Base-by-base conservation (phyloP, 1,140 invertebrate genomes). In the Drosophila kohkoa region DNA sequence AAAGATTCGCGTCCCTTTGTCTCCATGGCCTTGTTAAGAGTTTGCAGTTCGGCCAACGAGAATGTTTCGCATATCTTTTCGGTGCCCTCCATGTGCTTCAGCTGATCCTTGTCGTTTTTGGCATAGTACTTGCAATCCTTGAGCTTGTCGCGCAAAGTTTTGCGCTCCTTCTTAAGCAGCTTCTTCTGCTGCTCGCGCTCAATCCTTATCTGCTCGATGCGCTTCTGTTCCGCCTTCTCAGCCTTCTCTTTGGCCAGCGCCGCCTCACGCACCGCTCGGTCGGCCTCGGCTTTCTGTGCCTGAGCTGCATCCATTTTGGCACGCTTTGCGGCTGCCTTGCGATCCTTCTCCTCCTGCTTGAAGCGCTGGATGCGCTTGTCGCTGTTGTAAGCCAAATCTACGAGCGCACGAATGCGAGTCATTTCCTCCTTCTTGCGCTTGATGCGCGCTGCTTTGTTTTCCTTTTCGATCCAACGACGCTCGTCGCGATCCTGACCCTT, bases 361-460 rank as follows among this genome's bases (percentile, higher is more conserved):
- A 99, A 99, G 79, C 95, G 96, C 48, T 94, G 95, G 81, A 99
- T 98, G 76, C 99, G 94, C 1, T 98, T 98, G 94, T 99, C 99
- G 92, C 96, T 95, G 77, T 96, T 96, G 93, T 99, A 99, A 0
- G 98, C 98, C 92, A 97, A 95, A 90, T 99, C 98, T 3, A 99
- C 98, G 30, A 99, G 92, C 20, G 94, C 94, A 20, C 98, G 94
- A 82, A 99, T 97, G 77, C 99, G 94, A 0, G 95, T 93, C 96
- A 98, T 98, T 94, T 99, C 99, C 93, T 99, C 98, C 92, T 99
- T 99, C 93, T 99, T 99, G 80, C 96, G 94, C 87, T 99, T 98
- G 10, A 96, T 95, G 48, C 99, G 93, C 11, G 96, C 97, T 8
- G 95, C 96, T 94, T 98, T 99, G 90, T 99, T 99, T 91, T 99